Base-by-base conservation (phyloP, 2,113 vertebrate species). In the Corythoichthys haematopterus region DNA sequence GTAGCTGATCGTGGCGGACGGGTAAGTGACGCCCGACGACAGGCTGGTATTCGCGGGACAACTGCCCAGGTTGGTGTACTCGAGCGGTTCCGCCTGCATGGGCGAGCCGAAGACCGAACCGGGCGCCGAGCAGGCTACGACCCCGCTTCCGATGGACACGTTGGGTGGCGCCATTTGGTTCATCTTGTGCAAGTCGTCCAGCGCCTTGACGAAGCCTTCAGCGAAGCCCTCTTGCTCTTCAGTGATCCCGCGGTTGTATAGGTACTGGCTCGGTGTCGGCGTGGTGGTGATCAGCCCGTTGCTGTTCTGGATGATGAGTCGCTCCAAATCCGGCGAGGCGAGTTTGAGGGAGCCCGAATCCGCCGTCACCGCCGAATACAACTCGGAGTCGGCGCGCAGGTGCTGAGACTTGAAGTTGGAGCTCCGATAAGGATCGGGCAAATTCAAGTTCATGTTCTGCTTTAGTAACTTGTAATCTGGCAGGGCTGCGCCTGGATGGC, bases 101-200 rank as follows among this genome's bases (percentile, higher is more conserved):
- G 87, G 48, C 4, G 84, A 57, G 4, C 91, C 92, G 55, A 91
- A 95, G 72, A 92, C 90, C 1, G 91, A 84, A 38, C 84, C 81
- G 13, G 92, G 88, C 61, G 76, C 90, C 61, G 86, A 79, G 14
- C 90, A 93, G n/a, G 80, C 77, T 12, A 88, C 74, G 0, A 88
- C 89, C 16, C 87, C 88, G 68, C 73, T 78, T 50, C 92, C 92
- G 80, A 96, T 90, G 43, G 95, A 95, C 79, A 97, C 94, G 69
- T 97, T 97, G 28, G 94, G 95, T 45, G 94, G 94, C 1, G 92
- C 91, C 86, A 95, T 93, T 75, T 95, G 94, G 86, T 97, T 96
- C 91, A 96, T 95, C 83, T 96, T 96, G 88, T 97, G 94, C 35
- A 97, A 90, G 74, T 97, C 95, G 85, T 98, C 96, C 82, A 96